phyloP scores from a whole-genome alignment of 2,113 vertebrate genomes.

The Hippocampus comes region DNA sequence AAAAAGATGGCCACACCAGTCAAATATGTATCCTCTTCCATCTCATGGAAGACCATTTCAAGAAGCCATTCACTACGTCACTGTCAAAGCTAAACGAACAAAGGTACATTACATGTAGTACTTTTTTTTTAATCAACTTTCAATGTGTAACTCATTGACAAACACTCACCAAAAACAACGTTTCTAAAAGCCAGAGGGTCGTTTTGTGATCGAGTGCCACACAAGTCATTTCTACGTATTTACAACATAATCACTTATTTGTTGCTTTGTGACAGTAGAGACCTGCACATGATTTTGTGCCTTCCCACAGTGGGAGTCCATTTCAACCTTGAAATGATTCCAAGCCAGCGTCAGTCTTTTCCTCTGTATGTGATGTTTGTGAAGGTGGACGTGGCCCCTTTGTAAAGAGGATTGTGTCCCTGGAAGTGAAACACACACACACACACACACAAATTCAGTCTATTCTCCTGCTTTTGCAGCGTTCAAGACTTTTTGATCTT shows the following conservation, averaged over 20 bases:
- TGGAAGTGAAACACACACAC: slow-evolving; percentile 49
- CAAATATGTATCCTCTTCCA: too few relatives aligned
- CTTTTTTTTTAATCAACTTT: too few relatives aligned
- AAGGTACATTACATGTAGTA: too few relatives aligned
- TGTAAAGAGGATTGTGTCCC: slow-evolving; percentile 93
- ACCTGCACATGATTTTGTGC: slow-evolving; percentile 61
- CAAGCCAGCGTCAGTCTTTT: slow-evolving; percentile 65
- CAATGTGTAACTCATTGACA: background rate
- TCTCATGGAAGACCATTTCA: too few relatives aligned
- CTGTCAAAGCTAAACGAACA: too few relatives aligned
- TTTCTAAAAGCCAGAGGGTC: slow-evolving; percentile 2
- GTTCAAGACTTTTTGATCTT: too few relatives aligned
- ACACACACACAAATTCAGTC: background rate
- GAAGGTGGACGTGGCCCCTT: slow-evolving; percentile 93
- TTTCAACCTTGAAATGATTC: slow-evolving; percentile 11
- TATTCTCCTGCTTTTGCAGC: background rate
- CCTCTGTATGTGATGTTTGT: slow-evolving; percentile 95
- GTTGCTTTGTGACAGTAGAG: slow-evolving; percentile 67
- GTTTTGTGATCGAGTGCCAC: slow-evolving; percentile 34
- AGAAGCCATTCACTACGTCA: too few relatives aligned
- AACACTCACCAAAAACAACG: background rate
- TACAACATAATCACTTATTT: slow-evolving; percentile 63
- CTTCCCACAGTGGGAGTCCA: slow-evolving; percentile 38
- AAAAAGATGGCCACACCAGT: too few relatives aligned
- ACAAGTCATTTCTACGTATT: slow-evolving; percentile 68